A percentile compares a stretch with the other conserved stretches of the same genome.
These are phyloP conservation scores for Dioctria rufipes DNA, from an alignment of 2,888 invertebrate species.

Conservation along the genomic window DNA sequence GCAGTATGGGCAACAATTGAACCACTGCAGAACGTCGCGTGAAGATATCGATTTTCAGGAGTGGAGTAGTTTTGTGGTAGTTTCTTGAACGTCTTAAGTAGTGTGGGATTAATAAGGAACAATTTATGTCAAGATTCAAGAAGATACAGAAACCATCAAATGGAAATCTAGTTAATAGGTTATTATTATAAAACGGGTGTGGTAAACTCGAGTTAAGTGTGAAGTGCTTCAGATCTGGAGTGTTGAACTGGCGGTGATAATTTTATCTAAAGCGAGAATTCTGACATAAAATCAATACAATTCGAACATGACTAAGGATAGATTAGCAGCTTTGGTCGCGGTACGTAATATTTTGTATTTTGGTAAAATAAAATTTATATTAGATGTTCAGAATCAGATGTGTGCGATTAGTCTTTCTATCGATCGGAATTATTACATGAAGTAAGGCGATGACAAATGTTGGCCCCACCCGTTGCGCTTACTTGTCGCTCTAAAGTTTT, in stretches of 20 bases:
- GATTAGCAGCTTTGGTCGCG: slow-evolving; percentile 96
- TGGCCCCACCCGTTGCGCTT: slow-evolving; percentile 44
- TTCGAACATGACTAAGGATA: slow-evolving; percentile 92
- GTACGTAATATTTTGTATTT: slow-evolving; percentile 74
- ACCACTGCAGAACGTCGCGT: slow-evolving; percentile 60
- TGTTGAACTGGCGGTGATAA: slow-evolving; percentile 30
- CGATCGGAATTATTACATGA: slow-evolving; percentile 20
- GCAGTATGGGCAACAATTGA: slow-evolving; percentile 55
- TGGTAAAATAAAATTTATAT: neutral
- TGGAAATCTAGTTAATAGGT: slow-evolving; percentile 45
- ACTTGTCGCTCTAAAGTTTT: neutral
- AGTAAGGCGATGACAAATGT: slow-evolving; percentile 15
- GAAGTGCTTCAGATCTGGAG: slow-evolving; percentile 30
- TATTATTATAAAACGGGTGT: slow-evolving; percentile 20
- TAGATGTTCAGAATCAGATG: too few relatives aligned
- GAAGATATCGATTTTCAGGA: slow-evolving; percentile 60
- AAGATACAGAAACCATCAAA: slow-evolving; percentile 28
- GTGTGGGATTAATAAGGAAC: slow-evolving; percentile 52
- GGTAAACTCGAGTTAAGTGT: slow-evolving; percentile 36
- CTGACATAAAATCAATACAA: slow-evolving; percentile 40
- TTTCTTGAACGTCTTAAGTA: slow-evolving; percentile 50
- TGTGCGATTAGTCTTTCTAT: slow-evolving; percentile 27
- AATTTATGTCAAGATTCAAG: slow-evolving; percentile 39
- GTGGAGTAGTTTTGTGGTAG: slow-evolving; percentile 49
- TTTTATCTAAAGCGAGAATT: neutral